Evolutionary conservation across 2,888 invertebrate genomes (phyloP), one percentile per base, ranked within the genome.

Genomic region (Archips crataeganus): DNA sequence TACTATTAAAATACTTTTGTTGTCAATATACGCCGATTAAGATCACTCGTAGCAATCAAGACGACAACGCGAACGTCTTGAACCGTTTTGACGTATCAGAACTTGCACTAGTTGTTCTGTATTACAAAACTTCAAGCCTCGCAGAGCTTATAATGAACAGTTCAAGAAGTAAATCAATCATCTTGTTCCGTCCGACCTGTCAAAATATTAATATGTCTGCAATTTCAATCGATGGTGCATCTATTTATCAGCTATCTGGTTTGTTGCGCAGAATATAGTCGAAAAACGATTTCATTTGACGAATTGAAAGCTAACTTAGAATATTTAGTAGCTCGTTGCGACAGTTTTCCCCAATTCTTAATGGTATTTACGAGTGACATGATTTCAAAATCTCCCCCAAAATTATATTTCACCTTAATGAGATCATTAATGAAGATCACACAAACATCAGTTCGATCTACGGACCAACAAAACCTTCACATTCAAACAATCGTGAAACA

Each of bases 401-500:
- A 39, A 39, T 39, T 39, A 4, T 39, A 39, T 39, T 39, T 1
- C 39, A 6, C 23, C 23, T 23, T 15, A 54, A 54, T 13, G 59
- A 60, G 39, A 39, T 39, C 39, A 60, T 60, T 60, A 39, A 36
- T 45, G 42, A 65, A 34, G 9, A 66, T 13, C 39, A 66, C 9
- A 36, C 51, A n/a, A 32, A 34, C 47, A 67, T n/a, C 3, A 39
- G 45, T 39, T 39, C 10, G 3, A 3, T 47, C 49, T 49, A 49
- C 60, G 23, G 45, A 34, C 54, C 11, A 32, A 32, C 57, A 11
- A 32, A 57, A 57, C 57, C 57, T 80, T 80, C 78, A 75, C 80
- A 75, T 79, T 80, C 75, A 69, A 75, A 76, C 62, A 75, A 64
- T 68, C 69, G 66, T 71, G 71, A 75, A 76, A 75, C 77, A 69